These are phyloP conservation scores for Carollia perspicillata DNA, from an alignment of 2,113 vertebrate species.

Conservation along the genomic window DNA sequence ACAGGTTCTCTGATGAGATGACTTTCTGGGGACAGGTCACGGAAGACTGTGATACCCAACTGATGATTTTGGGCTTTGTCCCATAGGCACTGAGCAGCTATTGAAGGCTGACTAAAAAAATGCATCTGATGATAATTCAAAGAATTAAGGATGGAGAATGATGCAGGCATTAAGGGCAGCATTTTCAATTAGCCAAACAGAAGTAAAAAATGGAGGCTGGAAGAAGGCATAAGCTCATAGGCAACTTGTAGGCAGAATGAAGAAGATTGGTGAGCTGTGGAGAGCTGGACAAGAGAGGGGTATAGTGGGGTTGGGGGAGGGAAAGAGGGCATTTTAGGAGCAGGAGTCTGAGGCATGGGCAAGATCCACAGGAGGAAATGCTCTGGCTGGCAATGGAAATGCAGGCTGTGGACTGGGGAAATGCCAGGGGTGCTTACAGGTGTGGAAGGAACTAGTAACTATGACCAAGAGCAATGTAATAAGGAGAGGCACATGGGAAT, in stretches of 20 bases:
- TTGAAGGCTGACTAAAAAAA: not conserved
- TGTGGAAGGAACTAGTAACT: not conserved
- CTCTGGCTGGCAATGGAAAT: not conserved
- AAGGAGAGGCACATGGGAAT: not conserved
- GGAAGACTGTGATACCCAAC: rapidly evolving
- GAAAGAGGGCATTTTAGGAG: not conserved
- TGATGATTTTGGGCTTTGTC: not conserved
- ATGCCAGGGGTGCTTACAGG: not conserved
- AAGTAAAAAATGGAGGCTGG: not conserved
- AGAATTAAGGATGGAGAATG: too few species aligned
- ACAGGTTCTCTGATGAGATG: not conserved
- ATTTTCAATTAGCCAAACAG: not conserved
- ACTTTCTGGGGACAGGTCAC: not conserved
- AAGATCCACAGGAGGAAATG: not conserved
- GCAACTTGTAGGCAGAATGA: not conserved
- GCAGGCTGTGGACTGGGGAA: not conserved
- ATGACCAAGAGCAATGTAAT: not conserved
- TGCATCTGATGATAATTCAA: not conserved
- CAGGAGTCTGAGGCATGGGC: not conserved
- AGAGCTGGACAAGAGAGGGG: not conserved
- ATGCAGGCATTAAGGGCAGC: not conserved
- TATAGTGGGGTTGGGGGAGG: rapidly evolving
- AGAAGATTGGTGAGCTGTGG: not conserved
- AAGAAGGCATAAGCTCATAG: too few species aligned
- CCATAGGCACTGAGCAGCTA: not conserved